phyloP scores from a whole-genome alignment of 1,140 invertebrate species.

The Lithobius niger region DNA sequence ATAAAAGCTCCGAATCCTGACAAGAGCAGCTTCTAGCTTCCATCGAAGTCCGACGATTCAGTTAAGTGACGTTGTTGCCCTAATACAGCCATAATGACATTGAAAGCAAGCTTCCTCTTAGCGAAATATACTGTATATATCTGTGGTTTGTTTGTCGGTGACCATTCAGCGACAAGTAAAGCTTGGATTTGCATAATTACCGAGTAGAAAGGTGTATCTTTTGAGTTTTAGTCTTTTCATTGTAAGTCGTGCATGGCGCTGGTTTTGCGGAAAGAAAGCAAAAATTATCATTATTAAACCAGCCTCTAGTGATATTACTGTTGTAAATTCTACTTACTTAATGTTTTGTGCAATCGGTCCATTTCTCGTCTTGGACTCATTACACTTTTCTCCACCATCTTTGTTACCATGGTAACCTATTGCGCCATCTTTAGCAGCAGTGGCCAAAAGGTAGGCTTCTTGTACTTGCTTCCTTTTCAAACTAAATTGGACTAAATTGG shows the following conservation, averaged over 20 bases:
- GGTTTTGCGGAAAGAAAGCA: neutral
- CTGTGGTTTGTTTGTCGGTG: too few relatives aligned
- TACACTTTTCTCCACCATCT: neutral
- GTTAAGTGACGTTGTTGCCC: too few relatives aligned
- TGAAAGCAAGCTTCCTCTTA: too few relatives aligned
- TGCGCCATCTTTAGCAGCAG: constrained; percentile 24
- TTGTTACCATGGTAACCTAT: neutral
- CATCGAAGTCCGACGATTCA: too few relatives aligned
- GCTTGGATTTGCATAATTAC: too few relatives aligned
- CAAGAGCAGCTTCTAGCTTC: too few relatives aligned
- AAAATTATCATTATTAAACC: neutral
- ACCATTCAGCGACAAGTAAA: too few relatives aligned
- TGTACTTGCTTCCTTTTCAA: constrained; percentile 22
- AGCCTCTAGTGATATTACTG: neutral
- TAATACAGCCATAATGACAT: too few relatives aligned
- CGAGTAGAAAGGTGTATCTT: too few relatives aligned
- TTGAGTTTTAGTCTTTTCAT: too few relatives aligned
- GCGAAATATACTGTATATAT: too few relatives aligned
- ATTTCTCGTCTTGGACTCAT: neutral
- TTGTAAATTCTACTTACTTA: neutral
- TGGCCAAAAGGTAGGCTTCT: constrained; percentile 26
- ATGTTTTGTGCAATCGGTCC: neutral
- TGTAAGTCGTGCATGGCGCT: neutral
- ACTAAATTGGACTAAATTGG: constrained; percentile 27
- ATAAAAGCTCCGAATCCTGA: too few relatives aligned